phyloP scores from a whole-genome alignment of 2,888 invertebrate species.

The Arrhopalites spinosus region DNA sequence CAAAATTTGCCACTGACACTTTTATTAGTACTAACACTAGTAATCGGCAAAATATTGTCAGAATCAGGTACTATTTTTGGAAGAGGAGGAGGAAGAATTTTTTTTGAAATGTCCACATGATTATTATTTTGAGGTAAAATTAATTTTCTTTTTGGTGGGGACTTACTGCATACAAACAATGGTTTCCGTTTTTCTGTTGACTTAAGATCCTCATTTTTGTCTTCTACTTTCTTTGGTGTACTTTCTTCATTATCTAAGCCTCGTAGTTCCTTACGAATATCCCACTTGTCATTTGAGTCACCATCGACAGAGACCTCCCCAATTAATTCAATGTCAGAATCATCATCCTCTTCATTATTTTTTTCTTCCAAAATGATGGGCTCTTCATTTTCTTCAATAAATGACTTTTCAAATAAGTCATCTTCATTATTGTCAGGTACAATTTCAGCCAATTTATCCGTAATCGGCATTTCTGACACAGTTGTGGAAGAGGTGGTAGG shows the following conservation, averaged over 20 bases:
- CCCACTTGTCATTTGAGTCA: background rate
- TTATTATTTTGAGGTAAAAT: background rate
- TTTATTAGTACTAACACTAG: background rate
- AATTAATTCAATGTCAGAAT: background rate
- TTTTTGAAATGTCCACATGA: too few relatives aligned
- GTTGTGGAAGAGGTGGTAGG: background rate
- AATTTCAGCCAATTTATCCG: background rate
- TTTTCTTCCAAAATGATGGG: too few relatives aligned
- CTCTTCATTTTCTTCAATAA: background rate
- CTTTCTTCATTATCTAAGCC: background rate
- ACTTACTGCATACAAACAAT: conserved; percentile 1
- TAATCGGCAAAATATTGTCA: background rate
- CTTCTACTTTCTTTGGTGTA: background rate
- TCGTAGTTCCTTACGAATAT: background rate
- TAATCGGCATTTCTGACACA: background rate
- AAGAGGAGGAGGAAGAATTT: too few relatives aligned
- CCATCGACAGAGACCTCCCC: background rate
- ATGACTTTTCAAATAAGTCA: background rate
- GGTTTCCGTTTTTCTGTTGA: conserved; percentile 10
- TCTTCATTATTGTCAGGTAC: background rate
- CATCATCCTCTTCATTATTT: background rate
- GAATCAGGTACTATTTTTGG: background rate
- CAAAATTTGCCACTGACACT: background rate
- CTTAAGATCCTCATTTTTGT: background rate
- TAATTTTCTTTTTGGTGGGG: conserved; percentile 14